Conservation (phyloP, 2,888 invertebrate species). For the Caenorhabditis becei region DNA sequence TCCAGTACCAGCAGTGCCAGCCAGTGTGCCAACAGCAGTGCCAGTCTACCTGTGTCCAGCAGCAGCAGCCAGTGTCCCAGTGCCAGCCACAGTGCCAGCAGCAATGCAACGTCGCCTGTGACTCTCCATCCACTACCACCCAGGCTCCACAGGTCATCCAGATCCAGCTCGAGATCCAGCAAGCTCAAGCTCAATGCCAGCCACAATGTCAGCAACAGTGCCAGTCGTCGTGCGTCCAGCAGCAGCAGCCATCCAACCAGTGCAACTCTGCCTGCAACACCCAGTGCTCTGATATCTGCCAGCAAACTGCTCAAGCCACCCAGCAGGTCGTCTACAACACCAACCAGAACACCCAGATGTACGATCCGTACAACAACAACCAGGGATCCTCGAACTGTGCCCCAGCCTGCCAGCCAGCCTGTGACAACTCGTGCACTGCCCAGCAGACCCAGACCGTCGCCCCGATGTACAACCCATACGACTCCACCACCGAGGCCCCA, state of each 20-base stretch:
- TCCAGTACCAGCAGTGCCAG: constrained; percentile 42
- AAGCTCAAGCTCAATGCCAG: constrained; percentile 66
- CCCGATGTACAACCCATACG: constrained; percentile 56
- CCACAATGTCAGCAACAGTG: constrained; percentile 70
- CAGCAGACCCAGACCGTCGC: constrained; percentile 38
- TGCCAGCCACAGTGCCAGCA: constrained; percentile 66
- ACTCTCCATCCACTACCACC: constrained; percentile 51
- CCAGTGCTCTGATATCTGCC: constrained; percentile 61
- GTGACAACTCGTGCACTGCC: constrained; percentile 52
- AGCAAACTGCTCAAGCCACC: constrained; percentile 49
- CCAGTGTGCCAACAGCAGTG: constrained; percentile 58
- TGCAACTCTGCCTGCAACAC: constrained; percentile 62
- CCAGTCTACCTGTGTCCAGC: constrained; percentile 42
- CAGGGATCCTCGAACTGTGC: constrained; percentile 29
- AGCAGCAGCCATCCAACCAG: constrained; percentile 65
- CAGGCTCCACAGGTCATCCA: constrained; percentile 57
- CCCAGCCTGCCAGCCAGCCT: constrained; percentile 63
- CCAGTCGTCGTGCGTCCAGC: constrained; percentile 63
- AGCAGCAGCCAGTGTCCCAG: constrained; percentile 61
- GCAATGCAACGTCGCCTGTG: constrained; percentile 57
- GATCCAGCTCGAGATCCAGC: constrained; percentile 59
- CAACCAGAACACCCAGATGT: constrained; percentile 35
- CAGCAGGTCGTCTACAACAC: constrained; percentile 32
- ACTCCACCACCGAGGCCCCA: constrained; percentile 32
- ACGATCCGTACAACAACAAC: constrained; percentile 54